Evolutionary conservation across 2,888 invertebrate species (phyloP), one percentile per base, ranked within the genome.

Genomic region (Mystacides longicornis): DNA sequence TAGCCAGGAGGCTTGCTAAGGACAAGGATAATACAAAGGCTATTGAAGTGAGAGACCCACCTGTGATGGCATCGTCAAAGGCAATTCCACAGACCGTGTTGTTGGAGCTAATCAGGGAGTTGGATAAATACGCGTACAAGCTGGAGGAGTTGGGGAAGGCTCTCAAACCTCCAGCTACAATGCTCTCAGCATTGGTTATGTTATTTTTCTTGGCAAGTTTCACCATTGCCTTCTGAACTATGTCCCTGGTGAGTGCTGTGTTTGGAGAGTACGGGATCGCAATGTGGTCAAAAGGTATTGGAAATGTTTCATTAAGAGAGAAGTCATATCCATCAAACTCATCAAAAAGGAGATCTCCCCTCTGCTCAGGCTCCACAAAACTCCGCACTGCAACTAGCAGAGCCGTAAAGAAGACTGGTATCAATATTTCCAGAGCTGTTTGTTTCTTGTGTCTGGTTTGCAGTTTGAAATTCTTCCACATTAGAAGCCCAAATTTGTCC

Each of bases 401-500:
- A 1, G 83, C 67, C 60, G 83, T 79, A 59, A 89, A 86, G 2
- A 82, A 58, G 0, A 83, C 80, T 0, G 88, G 88, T 45, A 85
- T 68, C 1, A 85, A 52, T 11, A 92, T 70, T 69, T 91, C 89
- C 37, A 84, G 67, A 1, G 77, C 51, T 0, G 89, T 85, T 67
- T 87, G 85, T 43, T 80, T 60, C 50, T 81, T 82, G 68, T 85
- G 86, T 59, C 89, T 75, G 75, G 81, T 85, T 72, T 90, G 89
- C 45, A 90, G 79, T 2, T 85, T 69, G 72, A 84, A 87, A 69
- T 91, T 92, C 72, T 92, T 92, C 91, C 91, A 92, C 69, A 89
- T 78, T 56, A 92, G 72, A 60, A 92, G 73, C 14, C 76, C 68
- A 66, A 90, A 86, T 67, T 85, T 85, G 27, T 76, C 71, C 67